Conservation (phyloP, 2,888 invertebrate genomes). For the Zele albiditarsus region DNA sequence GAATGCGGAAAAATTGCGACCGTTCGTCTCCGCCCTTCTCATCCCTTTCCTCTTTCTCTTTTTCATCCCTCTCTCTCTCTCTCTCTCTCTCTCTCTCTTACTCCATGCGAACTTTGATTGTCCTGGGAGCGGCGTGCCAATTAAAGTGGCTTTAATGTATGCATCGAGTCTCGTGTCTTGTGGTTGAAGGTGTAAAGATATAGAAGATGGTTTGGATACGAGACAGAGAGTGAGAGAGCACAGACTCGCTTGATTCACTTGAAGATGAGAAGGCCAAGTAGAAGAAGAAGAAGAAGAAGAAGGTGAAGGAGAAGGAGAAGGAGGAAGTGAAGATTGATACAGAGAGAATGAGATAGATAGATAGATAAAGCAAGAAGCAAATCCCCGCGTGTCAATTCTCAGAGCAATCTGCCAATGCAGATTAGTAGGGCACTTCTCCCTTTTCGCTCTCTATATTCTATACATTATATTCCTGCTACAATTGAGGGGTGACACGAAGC, state of each 20-base stretch:
- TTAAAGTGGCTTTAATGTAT: constrained; percentile 70
- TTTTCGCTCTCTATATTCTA: constrained; percentile 37
- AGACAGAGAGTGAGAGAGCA: too few species aligned
- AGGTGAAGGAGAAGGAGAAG: constrained; percentile 5
- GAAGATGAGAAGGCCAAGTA: constrained; percentile 43
- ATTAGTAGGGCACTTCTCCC: constrained; percentile 61
- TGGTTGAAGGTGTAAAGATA: constrained; percentile 53
- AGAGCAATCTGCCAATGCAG: constrained; percentile 72
- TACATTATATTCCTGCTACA: constrained; percentile 33
- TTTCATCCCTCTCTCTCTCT: constrained; percentile 21
- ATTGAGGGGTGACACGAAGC: constrained; percentile 25
- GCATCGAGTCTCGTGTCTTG: constrained; percentile 70
- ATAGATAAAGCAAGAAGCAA: constrained; percentile 47
- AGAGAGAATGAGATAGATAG: constrained; percentile 8
- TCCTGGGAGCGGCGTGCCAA: constrained; percentile 60
- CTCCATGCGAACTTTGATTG: constrained; percentile 47
- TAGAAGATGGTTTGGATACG: constrained; percentile 46
- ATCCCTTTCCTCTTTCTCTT: too few species aligned
- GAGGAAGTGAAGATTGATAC: constrained; percentile 26
- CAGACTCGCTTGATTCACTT: constrained; percentile 36
- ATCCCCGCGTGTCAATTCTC: constrained; percentile 71
- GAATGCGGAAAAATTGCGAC: background rate
- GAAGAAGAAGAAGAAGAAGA: constrained; percentile 17
- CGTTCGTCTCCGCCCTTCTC: constrained; percentile 17
- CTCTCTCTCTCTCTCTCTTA: constrained; percentile 30